Evolutionary conservation across 1,140 invertebrate species (phyloP).

Genomic region (Drosophila auraria): DNA sequence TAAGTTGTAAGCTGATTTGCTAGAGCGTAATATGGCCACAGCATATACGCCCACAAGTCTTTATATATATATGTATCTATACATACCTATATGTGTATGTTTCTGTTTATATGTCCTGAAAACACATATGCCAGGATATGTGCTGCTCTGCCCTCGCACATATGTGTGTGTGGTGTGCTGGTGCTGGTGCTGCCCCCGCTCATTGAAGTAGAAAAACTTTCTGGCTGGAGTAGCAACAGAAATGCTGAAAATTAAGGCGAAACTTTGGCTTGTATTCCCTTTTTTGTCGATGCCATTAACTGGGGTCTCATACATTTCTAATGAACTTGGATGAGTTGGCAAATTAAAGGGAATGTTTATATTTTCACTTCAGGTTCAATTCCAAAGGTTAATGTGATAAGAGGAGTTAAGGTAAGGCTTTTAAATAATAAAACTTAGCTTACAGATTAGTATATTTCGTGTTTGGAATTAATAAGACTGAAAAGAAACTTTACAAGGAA

Average conservation of each 20-base stretch:
- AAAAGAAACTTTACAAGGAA: too few species aligned
- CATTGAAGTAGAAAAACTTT: conserved; percentile 79
- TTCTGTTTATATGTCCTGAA: conserved; percentile 2
- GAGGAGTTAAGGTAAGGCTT: background rate
- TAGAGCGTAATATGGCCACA: conserved; percentile 59
- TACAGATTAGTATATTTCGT: background rate
- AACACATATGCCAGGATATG: conserved; percentile 32
- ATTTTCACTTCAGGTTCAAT: background rate
- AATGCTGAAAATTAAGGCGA: conserved; percentile 75
- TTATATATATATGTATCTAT: conserved; percentile 10
- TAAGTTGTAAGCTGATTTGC: conserved; percentile 83
- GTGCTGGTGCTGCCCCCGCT: conserved; percentile 13
- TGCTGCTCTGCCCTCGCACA: conserved; percentile 26
- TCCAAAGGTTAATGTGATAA: background rate
- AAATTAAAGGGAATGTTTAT: conserved; percentile 32
- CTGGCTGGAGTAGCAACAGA: conserved; percentile 62
- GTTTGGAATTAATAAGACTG: background rate
- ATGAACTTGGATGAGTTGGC: conserved; percentile 38
- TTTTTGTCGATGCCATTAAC: conserved; percentile 22
- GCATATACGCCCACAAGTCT: conserved; percentile 23
- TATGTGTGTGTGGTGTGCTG: conserved; percentile 22
- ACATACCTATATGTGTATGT: conserved; percentile 18
- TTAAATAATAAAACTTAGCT: background rate
- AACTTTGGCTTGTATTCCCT: conserved; percentile 56
- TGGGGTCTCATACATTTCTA: conserved; percentile 29